These are phyloP conservation scores for Panulirus ornatus DNA, from an alignment of 1,140 invertebrate genomes.

Conservation along the genomic window DNA sequence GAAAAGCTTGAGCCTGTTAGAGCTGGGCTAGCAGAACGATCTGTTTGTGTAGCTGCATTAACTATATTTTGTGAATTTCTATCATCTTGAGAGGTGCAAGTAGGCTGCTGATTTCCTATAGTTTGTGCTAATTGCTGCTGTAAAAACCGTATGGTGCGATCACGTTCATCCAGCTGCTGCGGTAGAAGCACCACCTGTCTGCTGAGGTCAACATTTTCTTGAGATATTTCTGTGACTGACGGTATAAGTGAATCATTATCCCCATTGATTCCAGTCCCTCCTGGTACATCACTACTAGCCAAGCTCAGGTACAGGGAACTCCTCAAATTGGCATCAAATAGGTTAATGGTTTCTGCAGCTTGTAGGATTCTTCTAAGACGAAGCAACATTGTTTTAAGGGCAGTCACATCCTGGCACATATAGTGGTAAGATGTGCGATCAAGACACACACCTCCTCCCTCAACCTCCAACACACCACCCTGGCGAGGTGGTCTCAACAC, in stretches of 20 bases:
- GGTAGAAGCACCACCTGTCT: slow-evolving; percentile 83
- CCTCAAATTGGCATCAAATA: slow-evolving; percentile 86
- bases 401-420: slow-evolving; percentile 87
- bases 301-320: slow-evolving; percentile 87
- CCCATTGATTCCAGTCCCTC: slow-evolving; percentile 75
- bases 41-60: slow-evolving; percentile 87
- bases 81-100: slow-evolving; percentile 73
- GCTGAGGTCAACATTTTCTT: slow-evolving; percentile 86
- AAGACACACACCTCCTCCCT: slow-evolving; percentile 80
- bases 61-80: slow-evolving; percentile 78
- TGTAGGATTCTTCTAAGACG: slow-evolving; percentile 87
- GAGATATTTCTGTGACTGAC: not conserved
- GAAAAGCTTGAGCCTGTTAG: slow-evolving; percentile 37
- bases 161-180: slow-evolving; percentile 85
- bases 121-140: slow-evolving; percentile 82
- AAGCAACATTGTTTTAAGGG: slow-evolving; percentile 87
- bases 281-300: slow-evolving; percentile 79
- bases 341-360: slow-evolving; percentile 91
- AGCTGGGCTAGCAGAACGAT: slow-evolving; percentile 76
- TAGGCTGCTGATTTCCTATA: slow-evolving; percentile 70
- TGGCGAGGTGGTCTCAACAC: slow-evolving; percentile 20
- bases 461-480: too few relatives aligned
- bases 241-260: slow-evolving; percentile 30
- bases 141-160: slow-evolving; percentile 84
- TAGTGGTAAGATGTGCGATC: slow-evolving; percentile 84